These are phyloP conservation scores for Fregetta grallaria DNA, from an alignment of 2,113 vertebrate species.

Conservation along the genomic window DNA sequence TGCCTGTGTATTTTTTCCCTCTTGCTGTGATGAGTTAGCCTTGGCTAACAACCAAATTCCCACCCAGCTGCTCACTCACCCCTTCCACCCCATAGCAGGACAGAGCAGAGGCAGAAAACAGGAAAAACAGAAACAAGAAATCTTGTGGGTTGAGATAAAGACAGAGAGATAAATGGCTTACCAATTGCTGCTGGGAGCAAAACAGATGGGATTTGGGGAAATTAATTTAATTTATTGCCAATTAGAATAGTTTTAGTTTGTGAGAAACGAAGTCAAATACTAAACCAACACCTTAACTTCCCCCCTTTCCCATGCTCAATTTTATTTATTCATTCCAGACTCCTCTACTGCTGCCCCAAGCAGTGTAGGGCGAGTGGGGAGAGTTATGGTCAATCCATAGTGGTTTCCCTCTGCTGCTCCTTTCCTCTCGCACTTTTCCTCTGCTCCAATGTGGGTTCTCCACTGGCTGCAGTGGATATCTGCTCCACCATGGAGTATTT, in stretches of 20 bases:
- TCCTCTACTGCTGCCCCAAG: neutral
- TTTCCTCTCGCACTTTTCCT: neutral
- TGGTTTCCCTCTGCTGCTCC: neutral
- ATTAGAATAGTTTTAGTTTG: neutral
- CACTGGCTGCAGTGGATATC: neutral
- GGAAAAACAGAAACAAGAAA: neutral
- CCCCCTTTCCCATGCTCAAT: neutral
- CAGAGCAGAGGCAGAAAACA: neutral
- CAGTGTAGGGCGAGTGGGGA: accelerated
- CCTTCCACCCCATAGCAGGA: neutral
- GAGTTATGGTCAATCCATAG: neutral
- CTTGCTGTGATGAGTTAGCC: neutral
- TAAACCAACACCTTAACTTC: neutral
- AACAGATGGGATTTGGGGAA: neutral
- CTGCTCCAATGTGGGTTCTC: neutral
- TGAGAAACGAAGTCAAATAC: neutral
- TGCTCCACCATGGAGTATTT: neutral
- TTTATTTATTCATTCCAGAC: neutral
- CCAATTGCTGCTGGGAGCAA: neutral
- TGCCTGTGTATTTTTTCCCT: neutral
- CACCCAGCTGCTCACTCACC: neutral
- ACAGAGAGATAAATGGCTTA: neutral
- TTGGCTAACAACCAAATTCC: neutral
- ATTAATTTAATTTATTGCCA: neutral
- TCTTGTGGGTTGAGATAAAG: neutral